phyloP scores from a whole-genome alignment of 2,113 vertebrate genomes.

The Willisornis vidua region DNA sequence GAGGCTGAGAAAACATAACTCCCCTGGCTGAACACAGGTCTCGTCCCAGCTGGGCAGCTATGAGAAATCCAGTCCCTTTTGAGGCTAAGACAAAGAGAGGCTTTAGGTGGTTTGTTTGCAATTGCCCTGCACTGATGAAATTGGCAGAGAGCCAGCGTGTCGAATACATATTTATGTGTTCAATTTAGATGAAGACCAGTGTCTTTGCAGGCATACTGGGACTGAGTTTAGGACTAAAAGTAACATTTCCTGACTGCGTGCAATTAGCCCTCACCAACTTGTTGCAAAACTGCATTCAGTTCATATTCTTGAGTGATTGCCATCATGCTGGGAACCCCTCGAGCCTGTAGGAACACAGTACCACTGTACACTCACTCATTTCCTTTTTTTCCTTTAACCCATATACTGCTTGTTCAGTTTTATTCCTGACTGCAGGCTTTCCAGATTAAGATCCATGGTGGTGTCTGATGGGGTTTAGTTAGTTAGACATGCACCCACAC shows the following conservation, averaged over 20 bases:
- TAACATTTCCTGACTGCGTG: neutral
- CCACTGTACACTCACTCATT: neutral
- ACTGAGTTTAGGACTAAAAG: neutral
- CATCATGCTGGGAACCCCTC: neutral
- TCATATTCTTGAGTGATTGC: neutral
- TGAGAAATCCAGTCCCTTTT: neutral
- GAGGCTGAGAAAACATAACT: neutral
- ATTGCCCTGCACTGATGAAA: neutral
- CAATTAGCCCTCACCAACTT: accelerated
- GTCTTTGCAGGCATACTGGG: neutral
- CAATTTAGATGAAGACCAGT: neutral
- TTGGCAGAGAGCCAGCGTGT: neutral
- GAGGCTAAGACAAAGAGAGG: neutral
- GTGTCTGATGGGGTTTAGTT: neutral
- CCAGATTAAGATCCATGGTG: neutral
- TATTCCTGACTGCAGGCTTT: neutral
- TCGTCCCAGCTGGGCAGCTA: neutral
- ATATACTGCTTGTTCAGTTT: neutral
- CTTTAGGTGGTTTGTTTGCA: neutral
- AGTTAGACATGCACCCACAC: neutral
- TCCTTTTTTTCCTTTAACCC: neutral
- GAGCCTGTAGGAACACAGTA: neutral
- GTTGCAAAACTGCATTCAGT: neutral
- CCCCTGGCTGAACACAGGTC: neutral
- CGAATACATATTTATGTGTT: neutral